phyloP scores from a whole-genome alignment of 2,113 vertebrate genomes.

The Nicator chloris region DNA sequence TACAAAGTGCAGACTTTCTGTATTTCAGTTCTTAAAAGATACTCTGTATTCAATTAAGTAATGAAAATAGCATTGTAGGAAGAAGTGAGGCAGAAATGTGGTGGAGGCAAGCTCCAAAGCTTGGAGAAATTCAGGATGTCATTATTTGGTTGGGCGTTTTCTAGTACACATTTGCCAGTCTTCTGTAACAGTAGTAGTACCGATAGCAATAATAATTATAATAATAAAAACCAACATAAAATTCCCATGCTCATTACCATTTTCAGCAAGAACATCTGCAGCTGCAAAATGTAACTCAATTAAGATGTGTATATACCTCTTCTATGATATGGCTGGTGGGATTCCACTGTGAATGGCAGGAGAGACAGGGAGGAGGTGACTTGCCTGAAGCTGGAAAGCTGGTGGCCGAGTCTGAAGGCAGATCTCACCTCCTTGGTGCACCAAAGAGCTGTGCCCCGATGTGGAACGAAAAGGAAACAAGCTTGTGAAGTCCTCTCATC shows the following conservation, averaged over 20 bases:
- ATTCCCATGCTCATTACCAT: not conserved
- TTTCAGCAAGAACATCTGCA: not conserved
- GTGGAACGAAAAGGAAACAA: not conserved
- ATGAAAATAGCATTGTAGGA: not conserved
- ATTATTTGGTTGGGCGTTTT: not conserved
- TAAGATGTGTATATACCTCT: not conserved
- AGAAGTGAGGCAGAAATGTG: not conserved
- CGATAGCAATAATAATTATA: not conserved
- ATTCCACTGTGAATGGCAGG: not conserved
- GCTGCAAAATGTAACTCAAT: not conserved
- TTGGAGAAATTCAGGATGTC: not conserved
- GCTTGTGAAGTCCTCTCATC: not conserved
- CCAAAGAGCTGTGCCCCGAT: not conserved
- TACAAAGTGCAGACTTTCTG: not conserved
- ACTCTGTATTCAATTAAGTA: not conserved
- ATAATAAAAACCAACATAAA: not conserved
- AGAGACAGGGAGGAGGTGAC: not conserved
- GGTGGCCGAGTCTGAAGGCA: not conserved
- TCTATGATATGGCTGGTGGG: not conserved
- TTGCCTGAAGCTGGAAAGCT: not conserved
- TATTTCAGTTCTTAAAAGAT: not conserved
- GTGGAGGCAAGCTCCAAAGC: not conserved
- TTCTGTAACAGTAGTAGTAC: not conserved
- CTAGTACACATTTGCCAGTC: not conserved
- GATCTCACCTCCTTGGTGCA: not conserved